Evolutionary conservation across 2,888 invertebrate species (phyloP), one percentile per base, ranked within the genome.

Genomic region (Arctia plantaginis): DNA sequence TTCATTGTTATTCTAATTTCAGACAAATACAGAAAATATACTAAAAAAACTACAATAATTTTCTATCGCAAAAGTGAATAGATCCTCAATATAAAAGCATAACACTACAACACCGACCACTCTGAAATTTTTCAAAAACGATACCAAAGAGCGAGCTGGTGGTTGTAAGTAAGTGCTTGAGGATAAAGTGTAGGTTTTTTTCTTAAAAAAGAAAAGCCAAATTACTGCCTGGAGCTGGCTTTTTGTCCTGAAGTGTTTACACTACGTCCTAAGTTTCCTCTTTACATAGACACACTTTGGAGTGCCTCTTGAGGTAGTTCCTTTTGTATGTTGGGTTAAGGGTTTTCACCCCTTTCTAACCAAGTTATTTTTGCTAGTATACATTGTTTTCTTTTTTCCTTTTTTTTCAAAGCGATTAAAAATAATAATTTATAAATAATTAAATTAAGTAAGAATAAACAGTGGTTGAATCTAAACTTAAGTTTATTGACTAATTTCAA

Each of bases 291-390:
- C 72, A 76, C 75, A 78, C 74, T 76, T 77, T 73, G 75, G 67
- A 66, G 73, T 79, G 71, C 71, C 66, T 76, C 73, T 66, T 65
- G 27, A 66, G 73, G 69, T 70, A 69, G 62, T 64, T 70, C 73
- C 82, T 83, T 82, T 86, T 87, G 82, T 87, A 81, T 79, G 70
- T 44, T 74, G 75, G 86, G 86, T 87, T 85, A 87, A 87, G 85
- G 83, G 85, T 85, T 86, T 84, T 86, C 83, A 80, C 87, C 81
- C 85, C 82, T 79, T 62, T 86, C 79, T 84, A 87, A 84, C 81
- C 84, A 81, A 83, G 81, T 86, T 86, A 87, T 86, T 87, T 84
- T 86, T 82, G 76, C 78, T 23, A 55, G 80, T 77, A 74, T 78
- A 72, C 71, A 72, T 75, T 77, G 39, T 47, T 44, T 39, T 27